Base-by-base conservation (phyloP, 2,888 invertebrate genomes). In the Machimus atricapillus region DNA sequence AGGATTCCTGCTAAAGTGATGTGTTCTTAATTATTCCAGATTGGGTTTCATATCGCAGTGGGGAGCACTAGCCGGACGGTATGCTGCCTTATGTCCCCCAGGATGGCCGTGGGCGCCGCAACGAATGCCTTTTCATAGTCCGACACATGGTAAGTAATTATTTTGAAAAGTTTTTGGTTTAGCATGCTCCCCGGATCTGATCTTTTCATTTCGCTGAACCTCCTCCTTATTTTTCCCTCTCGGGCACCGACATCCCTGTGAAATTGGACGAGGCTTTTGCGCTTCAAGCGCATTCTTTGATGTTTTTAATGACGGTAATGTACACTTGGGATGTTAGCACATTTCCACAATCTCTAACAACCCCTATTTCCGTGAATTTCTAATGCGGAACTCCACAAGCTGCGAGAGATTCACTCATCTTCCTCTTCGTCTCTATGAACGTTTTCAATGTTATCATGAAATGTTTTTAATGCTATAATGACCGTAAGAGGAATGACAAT, bases 31-130 rank as follows among this genome's bases (percentile, higher is more conserved):
- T 90, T 90, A 88, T 94, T 94, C 0, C 94, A 97, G 97, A 93
- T 93, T 97, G 93, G 97, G 97, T 74, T 94, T 97, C 89, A 97
- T 97, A 92, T 96, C 96, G 12, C 96, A 96, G 91, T 96, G 97
- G 94, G 96, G 96, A 87, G 96, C 96, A 0, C 92, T 96, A 87
- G 96, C 96, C 0, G 96, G 95, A 43, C 93, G 95, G 90, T 96
- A 96, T 90, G 96, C 96, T 0, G 96, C 96, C 1, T 92, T 96
- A 74, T 95, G 95, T 78, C 96, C 96, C 2, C 92, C 94, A 85
- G 93, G 92, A 88, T 94, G 94, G 89, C 96, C 96, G 0, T 96
- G 96, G 96, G 92, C 92, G 86, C 92, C 93, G 40, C 93, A 93
- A 90, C 91, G 93, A 88, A 91, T 93, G 91, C 92, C 93, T 87